These are phyloP conservation scores for Vanessa tameamea DNA, from an alignment of 1,140 invertebrate species.

Conservation along the genomic window DNA sequence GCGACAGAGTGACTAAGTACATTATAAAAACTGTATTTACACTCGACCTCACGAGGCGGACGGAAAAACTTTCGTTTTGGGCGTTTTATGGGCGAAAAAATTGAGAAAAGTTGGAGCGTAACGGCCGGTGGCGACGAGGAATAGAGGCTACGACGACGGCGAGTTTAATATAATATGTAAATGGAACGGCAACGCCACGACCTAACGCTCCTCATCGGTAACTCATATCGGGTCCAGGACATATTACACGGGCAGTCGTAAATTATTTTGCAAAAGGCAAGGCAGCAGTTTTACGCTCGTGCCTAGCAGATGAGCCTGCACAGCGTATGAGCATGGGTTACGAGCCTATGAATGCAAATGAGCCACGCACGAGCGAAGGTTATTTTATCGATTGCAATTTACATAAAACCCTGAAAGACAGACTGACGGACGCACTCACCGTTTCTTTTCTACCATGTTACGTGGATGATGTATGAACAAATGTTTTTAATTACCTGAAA, in stretches of 20 bases:
- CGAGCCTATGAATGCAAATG: conserved; percentile 80
- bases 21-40: conserved; percentile 79
- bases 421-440: conserved; percentile 55
- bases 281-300: conserved; percentile 65
- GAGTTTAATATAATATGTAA: conserved; percentile 80
- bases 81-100: conserved; percentile 78
- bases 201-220: conserved; percentile 61
- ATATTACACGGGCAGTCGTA: conserved; percentile 75
- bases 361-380: conserved; percentile 62
- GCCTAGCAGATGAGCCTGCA: conserved; percentile 55
- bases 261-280: conserved; percentile 75
- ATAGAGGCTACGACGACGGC: conserved; percentile 54
- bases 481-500: conserved; percentile 39
- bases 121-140: conserved; percentile 71
- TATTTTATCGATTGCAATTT: conserved; percentile 72
- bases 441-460: conserved; percentile 28
- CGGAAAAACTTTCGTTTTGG: conserved; percentile 74
- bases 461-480: conserved; percentile 10
- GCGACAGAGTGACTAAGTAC: conserved; percentile 72
- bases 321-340: conserved; percentile 72
- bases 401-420: conserved; percentile 69
- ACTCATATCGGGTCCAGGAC: conserved; percentile 72
- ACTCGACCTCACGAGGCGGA: conserved; percentile 73
- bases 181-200: conserved; percentile 71
- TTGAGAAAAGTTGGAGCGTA: conserved; percentile 78